Evolutionary conservation across 2,888 invertebrate genomes (phyloP), one percentile per base, ranked within the genome.

Genomic region (Allacma fusca): DNA sequence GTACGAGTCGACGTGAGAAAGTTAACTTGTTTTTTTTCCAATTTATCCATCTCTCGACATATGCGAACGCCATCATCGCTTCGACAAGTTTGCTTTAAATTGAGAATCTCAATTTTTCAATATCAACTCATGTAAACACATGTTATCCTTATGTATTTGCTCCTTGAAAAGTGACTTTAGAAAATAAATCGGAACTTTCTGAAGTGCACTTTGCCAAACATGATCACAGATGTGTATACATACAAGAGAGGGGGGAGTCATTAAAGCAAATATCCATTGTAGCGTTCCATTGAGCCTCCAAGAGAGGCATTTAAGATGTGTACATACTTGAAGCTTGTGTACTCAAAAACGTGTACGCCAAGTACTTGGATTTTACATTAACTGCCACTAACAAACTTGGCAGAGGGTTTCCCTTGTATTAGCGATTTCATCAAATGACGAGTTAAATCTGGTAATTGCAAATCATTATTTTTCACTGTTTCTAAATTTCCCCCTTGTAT

Each of bases 1-100:
- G n/a, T 50, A 50, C 50, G 50, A 16, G 50, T 62, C 13, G 26
- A 62, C 62, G 62, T 62, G 62, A 62, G 62, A 62, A 62, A 62
- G 62, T 62, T 62, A 26, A 24, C 62, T 62, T 24, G 21, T 62
- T 23, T 12, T 26, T 62, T 62, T 62, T 9, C 24, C 50, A 50
- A 50, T 50, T n/a, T n/a, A 16, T 50, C 19, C 19, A 7, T 34
- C 50, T 50, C 50, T 1, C 50, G 19, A 19, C 9, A 50, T 50
- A 50, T 50, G 19, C 50, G 16, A 50, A 50, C 9, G 16, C 50
- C 50, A 50, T 5, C 50, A 13, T 9, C 50, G 9, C 19, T 50
- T 13, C 2, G 50, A 19, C 50, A 50, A 50, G 50, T 50, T 50
- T 50, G 19, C n/a, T 13, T 50, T 50, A 50, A 50, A 50, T 50